Evolutionary conservation across 2,113 vertebrate genomes (phyloP).

Genomic region (Psephotus haematonotus): DNA sequence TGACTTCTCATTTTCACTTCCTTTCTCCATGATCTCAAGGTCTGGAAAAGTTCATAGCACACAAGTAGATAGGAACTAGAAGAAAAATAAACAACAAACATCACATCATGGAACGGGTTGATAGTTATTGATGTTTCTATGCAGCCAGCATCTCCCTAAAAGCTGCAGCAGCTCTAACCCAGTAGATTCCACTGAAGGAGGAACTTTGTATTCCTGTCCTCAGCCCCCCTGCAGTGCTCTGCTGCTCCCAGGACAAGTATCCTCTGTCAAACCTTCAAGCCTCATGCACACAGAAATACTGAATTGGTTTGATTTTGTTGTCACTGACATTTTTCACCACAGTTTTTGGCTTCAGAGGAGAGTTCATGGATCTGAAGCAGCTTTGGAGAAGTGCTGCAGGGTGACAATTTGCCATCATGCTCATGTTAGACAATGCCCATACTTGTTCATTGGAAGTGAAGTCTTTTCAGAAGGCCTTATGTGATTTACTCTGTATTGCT

Average conservation of each 20-base stretch:
- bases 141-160: not conserved
- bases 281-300: not conserved
- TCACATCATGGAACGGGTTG: fast-evolving
- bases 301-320: not conserved
- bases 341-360: not conserved
- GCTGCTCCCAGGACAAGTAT: not conserved
- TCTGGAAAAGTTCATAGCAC: not conserved
- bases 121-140: not conserved
- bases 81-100: not conserved
- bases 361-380: not conserved
- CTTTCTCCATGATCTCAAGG: not conserved
- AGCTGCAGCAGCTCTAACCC: not conserved
- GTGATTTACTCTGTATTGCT: not conserved
- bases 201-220: not conserved
- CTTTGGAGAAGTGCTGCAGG: not conserved
- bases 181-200: not conserved
- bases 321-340: not conserved
- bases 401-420: not conserved
- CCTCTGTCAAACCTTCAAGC: not conserved
- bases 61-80: not conserved
- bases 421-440: fast-evolving
- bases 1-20: not conserved
- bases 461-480: not conserved
- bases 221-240: not conserved
- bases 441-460: not conserved